Evolutionary conservation across 2,797 vertebrate genomes (phyloP).

Genomic region (Lutjanus campechanus): DNA sequence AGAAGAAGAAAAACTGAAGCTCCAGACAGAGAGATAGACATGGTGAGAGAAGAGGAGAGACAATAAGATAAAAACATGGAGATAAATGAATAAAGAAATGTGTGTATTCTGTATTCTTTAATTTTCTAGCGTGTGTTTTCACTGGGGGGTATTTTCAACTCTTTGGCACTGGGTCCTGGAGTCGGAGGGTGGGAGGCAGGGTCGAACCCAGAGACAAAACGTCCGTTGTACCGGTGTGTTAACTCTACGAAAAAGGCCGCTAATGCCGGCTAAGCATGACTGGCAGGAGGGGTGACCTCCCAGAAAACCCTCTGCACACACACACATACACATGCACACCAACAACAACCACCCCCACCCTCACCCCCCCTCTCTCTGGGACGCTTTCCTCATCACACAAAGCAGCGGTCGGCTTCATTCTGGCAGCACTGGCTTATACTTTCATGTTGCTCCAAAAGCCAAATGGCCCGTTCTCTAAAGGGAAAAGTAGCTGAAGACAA

Average conservation of each 20-base stretch:
- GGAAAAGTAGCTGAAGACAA: conserved; percentile 52
- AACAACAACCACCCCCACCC: conserved; percentile 4
- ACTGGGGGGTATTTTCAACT: conserved; percentile 50
- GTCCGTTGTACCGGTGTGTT: conserved; percentile 81
- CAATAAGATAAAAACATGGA: conserved; percentile 17
- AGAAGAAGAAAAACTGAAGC: conserved; percentile 13
- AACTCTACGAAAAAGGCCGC: conserved; percentile 79
- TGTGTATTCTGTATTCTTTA: conserved; percentile 41
- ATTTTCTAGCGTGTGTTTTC: conserved; percentile 45
- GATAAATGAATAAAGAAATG: conserved; percentile 37
- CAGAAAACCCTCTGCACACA: conserved; percentile 42
- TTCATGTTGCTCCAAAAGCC: conserved; percentile 72
- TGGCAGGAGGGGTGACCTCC: conserved; percentile 82
- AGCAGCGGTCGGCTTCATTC: conserved; percentile 55
- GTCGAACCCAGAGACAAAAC: conserved; percentile 78
- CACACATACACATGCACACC: conserved; percentile 36
- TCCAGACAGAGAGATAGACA: conserved; percentile 13
- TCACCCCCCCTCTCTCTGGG: conserved; percentile 29
- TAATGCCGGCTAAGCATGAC: conserved; percentile 86
- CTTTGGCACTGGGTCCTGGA: conserved; percentile 56
- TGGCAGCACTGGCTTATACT: conserved; percentile 41
- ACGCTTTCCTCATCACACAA: conserved; percentile 59
- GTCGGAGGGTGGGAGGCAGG: conserved; percentile 63
- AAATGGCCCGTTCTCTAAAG: conserved; percentile 62
- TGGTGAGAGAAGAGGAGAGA: background rate